Evolutionary conservation across 2,113 vertebrate genomes (phyloP).

Genomic region (Bubalus kerabau): DNA sequence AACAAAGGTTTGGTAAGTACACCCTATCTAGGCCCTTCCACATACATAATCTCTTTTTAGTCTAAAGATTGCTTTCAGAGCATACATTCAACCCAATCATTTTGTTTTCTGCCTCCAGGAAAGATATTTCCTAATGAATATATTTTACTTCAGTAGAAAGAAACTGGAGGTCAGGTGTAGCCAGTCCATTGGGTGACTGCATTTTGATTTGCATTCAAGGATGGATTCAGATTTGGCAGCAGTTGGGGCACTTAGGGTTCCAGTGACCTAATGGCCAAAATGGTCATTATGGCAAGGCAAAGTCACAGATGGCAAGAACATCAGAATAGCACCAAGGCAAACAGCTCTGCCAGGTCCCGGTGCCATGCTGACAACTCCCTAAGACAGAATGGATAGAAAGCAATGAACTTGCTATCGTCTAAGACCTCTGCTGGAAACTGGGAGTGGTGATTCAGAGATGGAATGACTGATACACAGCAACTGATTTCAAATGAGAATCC

Average conservation of each 20-base stretch:
- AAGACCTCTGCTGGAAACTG: background rate
- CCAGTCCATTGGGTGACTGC: background rate
- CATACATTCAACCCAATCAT: background rate
- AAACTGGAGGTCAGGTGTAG: background rate
- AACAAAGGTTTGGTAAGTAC: background rate
- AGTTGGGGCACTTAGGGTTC: background rate
- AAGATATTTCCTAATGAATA: background rate
- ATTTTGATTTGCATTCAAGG: background rate
- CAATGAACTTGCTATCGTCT: background rate
- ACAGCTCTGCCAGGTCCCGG: background rate
- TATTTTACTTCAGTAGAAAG: background rate
- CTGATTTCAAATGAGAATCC: background rate
- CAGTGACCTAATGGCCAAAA: background rate
- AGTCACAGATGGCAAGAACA: background rate
- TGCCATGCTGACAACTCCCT: background rate
- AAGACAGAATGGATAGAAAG: background rate
- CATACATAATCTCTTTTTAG: background rate
- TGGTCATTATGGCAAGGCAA: background rate
- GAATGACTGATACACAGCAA: background rate
- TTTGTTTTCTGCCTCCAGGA: background rate
- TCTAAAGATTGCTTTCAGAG: background rate
- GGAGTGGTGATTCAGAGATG: background rate
- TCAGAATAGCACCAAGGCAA: background rate
- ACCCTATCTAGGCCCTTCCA: background rate
- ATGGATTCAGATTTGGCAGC: background rate